A percentile compares a stretch with the other conserved stretches of the same genome.
These are phyloP conservation scores for Rapana venosa DNA, from an alignment of 2,888 invertebrate species.

Conservation along the genomic window DNA sequence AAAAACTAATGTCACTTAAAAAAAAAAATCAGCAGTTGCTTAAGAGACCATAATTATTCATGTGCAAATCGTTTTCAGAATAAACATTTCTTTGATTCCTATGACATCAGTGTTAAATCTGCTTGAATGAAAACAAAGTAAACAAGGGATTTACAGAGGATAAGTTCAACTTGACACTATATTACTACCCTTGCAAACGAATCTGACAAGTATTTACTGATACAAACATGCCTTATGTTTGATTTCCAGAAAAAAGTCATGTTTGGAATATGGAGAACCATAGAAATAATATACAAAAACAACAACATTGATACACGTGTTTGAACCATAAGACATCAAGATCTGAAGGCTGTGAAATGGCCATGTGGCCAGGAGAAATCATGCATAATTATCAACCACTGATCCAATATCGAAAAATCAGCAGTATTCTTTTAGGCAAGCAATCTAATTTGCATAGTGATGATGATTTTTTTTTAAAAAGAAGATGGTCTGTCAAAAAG, in stretches of 20 bases:
- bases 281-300: not conserved
- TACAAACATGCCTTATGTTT: too few species aligned
- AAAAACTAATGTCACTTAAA: not conserved
- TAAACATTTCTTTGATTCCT: too few species aligned
- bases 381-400: conserved; percentile 15
- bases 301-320: not conserved
- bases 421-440: conserved; percentile 19
- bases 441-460: conserved; percentile 24
- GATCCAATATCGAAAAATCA: conserved; percentile 20
- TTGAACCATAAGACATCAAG: not conserved
- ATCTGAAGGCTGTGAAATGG: conserved; percentile 14
- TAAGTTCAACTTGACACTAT: too few species aligned
- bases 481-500: conserved; percentile 9
- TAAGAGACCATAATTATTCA: too few species aligned
- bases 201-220: too few species aligned
- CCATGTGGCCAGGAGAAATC: not conserved
- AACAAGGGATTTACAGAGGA: too few species aligned
- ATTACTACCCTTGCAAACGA: too few species aligned
- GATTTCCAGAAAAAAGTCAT: too few species aligned
- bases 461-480: not conserved
- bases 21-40: not conserved
- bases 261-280: too few species aligned
- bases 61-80: too few species aligned
- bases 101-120: too few species aligned
- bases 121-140: too few species aligned